Conservation (phyloP, 2,888 invertebrate genomes). For the Chouioia cunea region DNA sequence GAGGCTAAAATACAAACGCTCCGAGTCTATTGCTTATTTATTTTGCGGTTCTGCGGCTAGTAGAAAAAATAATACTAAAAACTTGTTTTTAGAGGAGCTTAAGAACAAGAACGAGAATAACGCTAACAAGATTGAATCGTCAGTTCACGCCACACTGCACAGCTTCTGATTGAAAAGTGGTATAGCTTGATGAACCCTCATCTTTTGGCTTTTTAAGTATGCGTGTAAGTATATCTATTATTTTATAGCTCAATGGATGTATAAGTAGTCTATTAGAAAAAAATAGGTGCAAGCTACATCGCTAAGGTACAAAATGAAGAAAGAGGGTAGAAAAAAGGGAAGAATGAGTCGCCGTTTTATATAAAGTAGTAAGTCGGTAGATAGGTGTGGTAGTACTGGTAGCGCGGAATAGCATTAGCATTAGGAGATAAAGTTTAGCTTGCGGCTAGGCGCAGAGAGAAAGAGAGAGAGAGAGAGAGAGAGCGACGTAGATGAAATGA, state of each 20-base stretch:
- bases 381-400: too few relatives aligned
- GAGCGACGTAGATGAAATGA: slow-evolving; percentile 64
- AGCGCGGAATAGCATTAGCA: slow-evolving; percentile 66
- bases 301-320: slow-evolving; percentile 14
- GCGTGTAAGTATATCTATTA: too few relatives aligned
- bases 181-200: too few relatives aligned
- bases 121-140: slow-evolving; percentile 43
- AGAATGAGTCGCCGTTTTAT: slow-evolving; percentile 58
- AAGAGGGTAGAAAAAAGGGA: slow-evolving; percentile 16
- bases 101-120: slow-evolving; percentile 34
- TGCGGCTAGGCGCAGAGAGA: slow-evolving; percentile 50
- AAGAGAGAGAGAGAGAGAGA: slow-evolving; percentile 33
- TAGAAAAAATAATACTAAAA: slow-evolving; percentile 36
- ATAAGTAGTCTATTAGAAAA: too few relatives aligned
- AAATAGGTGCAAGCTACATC: too few relatives aligned
- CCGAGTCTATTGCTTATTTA: slow-evolving; percentile 26
- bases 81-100: slow-evolving; percentile 28
- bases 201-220: too few relatives aligned
- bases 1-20: slow-evolving; percentile 5
- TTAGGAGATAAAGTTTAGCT: slow-evolving; percentile 68
- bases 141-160: slow-evolving; percentile 21
- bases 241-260: too few relatives aligned
- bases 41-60: slow-evolving; percentile 2
- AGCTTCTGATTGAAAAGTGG: too few relatives aligned
- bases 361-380: slow-evolving; percentile 65